Evolutionary conservation across 2,113 vertebrate genomes (phyloP).

Genomic region (Forbesichthys agassizii): DNA sequence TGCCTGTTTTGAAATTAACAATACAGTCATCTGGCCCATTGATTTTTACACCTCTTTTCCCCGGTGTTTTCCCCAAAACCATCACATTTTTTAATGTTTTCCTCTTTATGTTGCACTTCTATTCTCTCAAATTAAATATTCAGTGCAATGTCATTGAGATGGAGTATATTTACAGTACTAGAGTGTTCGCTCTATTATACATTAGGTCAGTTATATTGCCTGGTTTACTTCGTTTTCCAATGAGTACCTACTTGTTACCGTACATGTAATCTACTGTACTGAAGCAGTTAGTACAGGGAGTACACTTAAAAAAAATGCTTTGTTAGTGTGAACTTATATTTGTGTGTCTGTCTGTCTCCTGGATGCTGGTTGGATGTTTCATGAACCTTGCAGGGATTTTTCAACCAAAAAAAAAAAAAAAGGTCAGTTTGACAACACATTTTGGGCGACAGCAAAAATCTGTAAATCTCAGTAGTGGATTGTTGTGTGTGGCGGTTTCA

Average conservation of each 20-base stretch:
- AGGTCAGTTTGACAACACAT: too few species aligned
- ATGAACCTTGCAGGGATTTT: too few species aligned
- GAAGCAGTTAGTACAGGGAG: too few species aligned
- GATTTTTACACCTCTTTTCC: conserved; percentile 1
- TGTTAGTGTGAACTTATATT: neutral
- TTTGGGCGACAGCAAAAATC: too few species aligned
- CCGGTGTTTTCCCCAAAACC: neutral
- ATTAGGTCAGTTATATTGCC: too few species aligned
- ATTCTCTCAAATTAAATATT: neutral
- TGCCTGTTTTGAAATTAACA: conserved; percentile 13
- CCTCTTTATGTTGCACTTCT: neutral
- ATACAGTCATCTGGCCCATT: neutral
- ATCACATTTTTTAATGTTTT: neutral
- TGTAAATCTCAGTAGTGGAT: too few species aligned
- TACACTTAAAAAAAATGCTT: too few species aligned
- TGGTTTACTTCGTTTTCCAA: too few species aligned
- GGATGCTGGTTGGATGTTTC: too few species aligned
- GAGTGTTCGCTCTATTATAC: too few species aligned
- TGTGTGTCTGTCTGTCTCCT: neutral
- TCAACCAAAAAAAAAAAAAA: too few species aligned
- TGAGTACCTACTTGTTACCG: neutral
- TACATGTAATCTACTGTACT: neutral
- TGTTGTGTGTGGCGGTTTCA: too few species aligned
- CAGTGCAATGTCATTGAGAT: neutral
- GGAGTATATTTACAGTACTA: neutral